Base-by-base conservation (phyloP, 2,888 invertebrate genomes). In the Punctoribates punctum region DNA sequence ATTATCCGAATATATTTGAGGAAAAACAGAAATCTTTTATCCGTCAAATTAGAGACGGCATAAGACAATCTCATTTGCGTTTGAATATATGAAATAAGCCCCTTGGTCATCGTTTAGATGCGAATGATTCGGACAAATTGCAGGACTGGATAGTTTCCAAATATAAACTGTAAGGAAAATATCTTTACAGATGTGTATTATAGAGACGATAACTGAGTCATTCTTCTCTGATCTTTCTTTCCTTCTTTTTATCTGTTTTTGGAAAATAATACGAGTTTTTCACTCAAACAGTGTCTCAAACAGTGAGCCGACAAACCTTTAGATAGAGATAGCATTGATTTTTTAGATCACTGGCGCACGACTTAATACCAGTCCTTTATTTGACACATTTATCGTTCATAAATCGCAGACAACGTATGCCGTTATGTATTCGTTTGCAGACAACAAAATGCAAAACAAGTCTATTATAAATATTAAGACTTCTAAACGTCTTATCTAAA, bases 271-370 rank as follows among this genome's bases (percentile, higher is more conserved):
- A 34, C 15, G 15, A 17, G 6, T 65, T 34, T 65, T 29, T 34
- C 34, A 65, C 29, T 29, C 6, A 15, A 34, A 38, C 27, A 29
- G 27, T 6, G n/a, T n/a, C n/a, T n/a, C n/a, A n/a, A n/a, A n/a
- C n/a, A n/a, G 34, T 6, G 34, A 34, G 34, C 34, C 5, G 34
- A 65, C 34, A 29, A 34, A 65, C 65, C n/a, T 65, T 65, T 34
- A 65, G 70, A 42, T 29, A 62, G 62, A 62, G 62, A 62, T 70
- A 46, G 70, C 70, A 70, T 70, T 70, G 70, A 70, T 70, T 70
- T 70, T 70, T n/a, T 65, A 70, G 70, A 70, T 70, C 46, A 23
- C 70, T 67, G 46, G 42, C 46, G 46, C 46, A 23, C 15, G 29
- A 70, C 34, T 46, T 70, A 70, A 67, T 67, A 20, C 34, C 46